Evolutionary conservation across 2,113 vertebrate genomes (phyloP).

Genomic region (Gavia stellata): DNA sequence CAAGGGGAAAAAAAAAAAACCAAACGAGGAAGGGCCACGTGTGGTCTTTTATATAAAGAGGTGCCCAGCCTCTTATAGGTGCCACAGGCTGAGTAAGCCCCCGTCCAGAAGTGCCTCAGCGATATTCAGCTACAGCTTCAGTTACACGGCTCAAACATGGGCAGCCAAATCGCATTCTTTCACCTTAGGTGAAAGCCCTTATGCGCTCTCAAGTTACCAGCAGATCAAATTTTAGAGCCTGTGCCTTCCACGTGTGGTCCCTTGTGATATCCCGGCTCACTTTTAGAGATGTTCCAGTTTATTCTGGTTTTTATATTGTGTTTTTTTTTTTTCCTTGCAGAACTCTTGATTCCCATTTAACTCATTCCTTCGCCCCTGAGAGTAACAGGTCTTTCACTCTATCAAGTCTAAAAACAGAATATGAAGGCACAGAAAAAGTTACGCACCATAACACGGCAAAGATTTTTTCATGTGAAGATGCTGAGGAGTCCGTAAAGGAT

Average conservation of each 20-base stretch:
- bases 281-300: background rate
- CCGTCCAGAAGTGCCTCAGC: background rate
- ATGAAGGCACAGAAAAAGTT: background rate
- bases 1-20: background rate
- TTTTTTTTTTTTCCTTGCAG: background rate
- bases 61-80: background rate
- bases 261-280: background rate
- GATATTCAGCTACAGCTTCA: background rate
- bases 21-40: background rate
- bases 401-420: background rate
- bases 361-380: background rate
- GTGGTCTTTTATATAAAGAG: background rate
- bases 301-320: background rate
- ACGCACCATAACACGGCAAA: constrained; percentile 86
- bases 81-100: background rate
- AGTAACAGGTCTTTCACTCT: background rate
- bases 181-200: background rate
- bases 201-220: background rate
- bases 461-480: constrained; percentile 79
- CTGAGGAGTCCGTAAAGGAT: constrained; percentile 72
- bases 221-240: constrained; percentile 4
- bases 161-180: background rate
- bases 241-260: background rate
- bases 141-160: background rate
- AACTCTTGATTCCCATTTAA: background rate